Percentiles rank a stretch among this genome's conserved stretches.
These are phyloP conservation scores for Microctonus brassicae DNA, from an alignment of 2,888 invertebrate genomes.

Conservation along the genomic window DNA sequence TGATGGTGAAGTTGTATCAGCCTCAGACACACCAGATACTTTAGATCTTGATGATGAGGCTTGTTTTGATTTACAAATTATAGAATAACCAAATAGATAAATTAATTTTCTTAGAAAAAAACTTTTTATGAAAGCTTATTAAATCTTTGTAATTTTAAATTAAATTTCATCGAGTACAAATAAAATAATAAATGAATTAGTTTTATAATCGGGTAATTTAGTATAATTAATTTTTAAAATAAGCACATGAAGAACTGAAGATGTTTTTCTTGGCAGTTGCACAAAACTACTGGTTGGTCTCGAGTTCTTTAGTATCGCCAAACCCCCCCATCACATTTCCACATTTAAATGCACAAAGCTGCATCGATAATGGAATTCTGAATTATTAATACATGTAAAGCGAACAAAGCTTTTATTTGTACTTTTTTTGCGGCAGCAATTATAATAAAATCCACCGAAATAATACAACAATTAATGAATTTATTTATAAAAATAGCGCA, in stretches of 20 bases:
- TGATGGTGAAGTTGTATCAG: slow-evolving; percentile 58
- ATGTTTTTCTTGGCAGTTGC: background rate
- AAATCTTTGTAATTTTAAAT: background rate
- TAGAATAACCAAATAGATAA: slow-evolving; percentile 19
- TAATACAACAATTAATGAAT: slow-evolving; percentile 39
- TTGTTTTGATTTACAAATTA: slow-evolving; percentile 57
- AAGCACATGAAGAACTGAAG: background rate
- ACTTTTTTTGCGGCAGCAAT: slow-evolving; percentile 38
- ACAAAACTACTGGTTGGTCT: background rate
- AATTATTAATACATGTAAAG: background rate
- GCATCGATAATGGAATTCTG: background rate
- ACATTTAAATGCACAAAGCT: background rate
- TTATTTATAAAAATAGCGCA: too few relatives aligned
- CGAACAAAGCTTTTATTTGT: slow-evolving; percentile 42
- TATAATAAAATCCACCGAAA: slow-evolving; percentile 38
- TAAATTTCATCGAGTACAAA: too few relatives aligned
- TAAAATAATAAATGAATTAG: too few relatives aligned
- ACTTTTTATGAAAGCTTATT: background rate
- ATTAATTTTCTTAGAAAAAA: background rate
- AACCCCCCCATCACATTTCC: background rate
- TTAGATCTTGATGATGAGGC: slow-evolving; percentile 62
- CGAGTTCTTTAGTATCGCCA: background rate
- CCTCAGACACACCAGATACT: slow-evolving; percentile 57
- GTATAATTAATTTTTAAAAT: too few relatives aligned
- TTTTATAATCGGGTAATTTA: too few relatives aligned